phyloP scores from a whole-genome alignment of 2,797 vertebrate species.

The Macrochelys suwanniensis region DNA sequence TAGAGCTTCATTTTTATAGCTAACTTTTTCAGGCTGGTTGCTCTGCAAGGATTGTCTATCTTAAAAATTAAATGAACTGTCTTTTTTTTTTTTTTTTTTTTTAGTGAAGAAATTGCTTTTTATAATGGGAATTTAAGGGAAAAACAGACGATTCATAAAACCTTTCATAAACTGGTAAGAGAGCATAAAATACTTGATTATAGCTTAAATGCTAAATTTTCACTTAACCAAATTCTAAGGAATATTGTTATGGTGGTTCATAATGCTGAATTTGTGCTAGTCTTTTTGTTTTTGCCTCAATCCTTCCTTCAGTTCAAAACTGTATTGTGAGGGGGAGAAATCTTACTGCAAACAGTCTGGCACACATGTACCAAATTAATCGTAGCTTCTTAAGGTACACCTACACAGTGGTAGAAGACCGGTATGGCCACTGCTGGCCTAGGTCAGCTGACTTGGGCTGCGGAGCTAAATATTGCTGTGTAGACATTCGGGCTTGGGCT shows the following conservation, averaged over 20 bases:
- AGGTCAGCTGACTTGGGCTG: not conserved
- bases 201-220: not conserved
- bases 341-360: not conserved
- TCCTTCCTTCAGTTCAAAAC: not conserved
- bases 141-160: conserved; percentile 93
- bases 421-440: too few relatives aligned
- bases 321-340: not conserved
- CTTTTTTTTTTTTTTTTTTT: conserved; percentile 46
- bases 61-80: conserved; percentile 9
- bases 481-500: not conserved
- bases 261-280: not conserved
- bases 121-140: conserved; percentile 96
- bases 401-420: not conserved
- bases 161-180: conserved; percentile 94
- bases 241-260: rapidly evolving
- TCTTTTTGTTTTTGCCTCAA: not conserved
- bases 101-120: conserved; percentile 98
- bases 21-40: not conserved
- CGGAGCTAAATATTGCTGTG: not conserved
- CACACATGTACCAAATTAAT: not conserved
- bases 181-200: not conserved
- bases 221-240: not conserved
- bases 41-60: not conserved
- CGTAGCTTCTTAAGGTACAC: not conserved
- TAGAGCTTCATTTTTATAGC: not conserved